Conservation (phyloP, 2,797 vertebrate species). For the Mionectes olivaceus region DNA sequence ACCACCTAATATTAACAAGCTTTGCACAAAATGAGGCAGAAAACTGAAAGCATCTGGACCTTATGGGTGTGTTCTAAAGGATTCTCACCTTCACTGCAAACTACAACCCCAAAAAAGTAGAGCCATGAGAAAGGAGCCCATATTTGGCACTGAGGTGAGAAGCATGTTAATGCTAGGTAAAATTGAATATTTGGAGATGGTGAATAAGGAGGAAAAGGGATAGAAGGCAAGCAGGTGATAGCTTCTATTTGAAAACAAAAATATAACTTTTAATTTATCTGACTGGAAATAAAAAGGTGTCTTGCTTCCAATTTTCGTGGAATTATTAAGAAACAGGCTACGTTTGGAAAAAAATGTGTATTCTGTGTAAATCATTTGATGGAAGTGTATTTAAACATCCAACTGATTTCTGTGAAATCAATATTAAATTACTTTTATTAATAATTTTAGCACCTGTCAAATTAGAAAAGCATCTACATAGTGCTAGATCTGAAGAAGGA, state of each 20-base stretch:
- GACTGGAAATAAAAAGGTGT: background rate
- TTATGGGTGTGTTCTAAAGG: background rate
- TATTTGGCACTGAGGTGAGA: background rate
- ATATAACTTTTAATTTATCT: background rate
- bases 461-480: slow-evolving; percentile 90
- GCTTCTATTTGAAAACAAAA: background rate
- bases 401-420: slow-evolving; percentile 8
- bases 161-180: background rate
- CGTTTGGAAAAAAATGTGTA: background rate
- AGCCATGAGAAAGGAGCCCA: background rate
- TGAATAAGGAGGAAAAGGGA: background rate
- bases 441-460: slow-evolving; percentile 83
- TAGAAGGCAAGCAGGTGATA: background rate
- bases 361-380: background rate
- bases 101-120: background rate
- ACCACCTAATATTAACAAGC: background rate
- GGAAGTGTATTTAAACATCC: background rate
- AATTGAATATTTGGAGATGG: background rate
- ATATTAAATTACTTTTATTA: slow-evolving; percentile 48
- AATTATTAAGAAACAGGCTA: background rate
- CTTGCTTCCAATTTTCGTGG: background rate
- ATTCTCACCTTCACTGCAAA: background rate
- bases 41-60: background rate
- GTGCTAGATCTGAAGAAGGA: slow-evolving; percentile 93
- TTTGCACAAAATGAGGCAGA: background rate